Conservation (phyloP, 2,797 vertebrate genomes). For the Sebastes flavidus region DNA sequence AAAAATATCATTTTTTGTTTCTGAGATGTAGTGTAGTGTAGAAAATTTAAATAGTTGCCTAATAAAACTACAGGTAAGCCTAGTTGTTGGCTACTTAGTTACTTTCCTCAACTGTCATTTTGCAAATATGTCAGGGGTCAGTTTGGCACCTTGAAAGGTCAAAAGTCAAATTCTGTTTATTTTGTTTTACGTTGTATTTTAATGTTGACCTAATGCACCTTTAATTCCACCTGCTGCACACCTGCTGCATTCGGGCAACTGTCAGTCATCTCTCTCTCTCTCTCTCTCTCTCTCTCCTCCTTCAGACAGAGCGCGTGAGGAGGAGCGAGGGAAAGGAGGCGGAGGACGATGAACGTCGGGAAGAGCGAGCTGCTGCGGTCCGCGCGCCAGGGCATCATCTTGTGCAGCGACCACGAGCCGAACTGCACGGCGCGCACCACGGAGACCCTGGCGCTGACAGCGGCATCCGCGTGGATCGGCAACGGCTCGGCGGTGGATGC, state of each 20-base stretch:
- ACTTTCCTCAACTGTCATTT: too few species aligned
- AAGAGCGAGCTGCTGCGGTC: conserved; percentile 7
- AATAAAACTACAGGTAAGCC: too few species aligned
- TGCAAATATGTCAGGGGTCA: too few species aligned
- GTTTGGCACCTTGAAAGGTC: too few species aligned
- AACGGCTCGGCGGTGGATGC: conserved; percentile 39
- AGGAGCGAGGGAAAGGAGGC: neutral
- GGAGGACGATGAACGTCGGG: conserved; percentile 33
- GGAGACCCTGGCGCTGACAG: conserved; percentile 24
- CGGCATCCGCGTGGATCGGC: conserved; percentile 34
- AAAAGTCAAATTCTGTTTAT: neutral
- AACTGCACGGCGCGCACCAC: conserved; percentile 44
- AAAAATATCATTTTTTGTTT: neutral
- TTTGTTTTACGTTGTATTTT: neutral
- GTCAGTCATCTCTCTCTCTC: neutral
- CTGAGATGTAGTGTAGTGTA: neutral
- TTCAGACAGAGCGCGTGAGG: neutral
- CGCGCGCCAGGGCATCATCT: conserved; percentile 29
- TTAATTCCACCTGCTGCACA: neutral
- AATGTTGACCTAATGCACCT: neutral
- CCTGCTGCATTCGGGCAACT: neutral
- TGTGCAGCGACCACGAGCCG: conserved; percentile 22
- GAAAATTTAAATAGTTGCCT: neutral
- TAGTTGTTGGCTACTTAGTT: too few species aligned
- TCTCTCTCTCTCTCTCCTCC: neutral